Evolutionary conservation across 2,888 invertebrate genomes (phyloP), one percentile per base, ranked within the genome.

Genomic region (Neocrepidodera transversa): DNA sequence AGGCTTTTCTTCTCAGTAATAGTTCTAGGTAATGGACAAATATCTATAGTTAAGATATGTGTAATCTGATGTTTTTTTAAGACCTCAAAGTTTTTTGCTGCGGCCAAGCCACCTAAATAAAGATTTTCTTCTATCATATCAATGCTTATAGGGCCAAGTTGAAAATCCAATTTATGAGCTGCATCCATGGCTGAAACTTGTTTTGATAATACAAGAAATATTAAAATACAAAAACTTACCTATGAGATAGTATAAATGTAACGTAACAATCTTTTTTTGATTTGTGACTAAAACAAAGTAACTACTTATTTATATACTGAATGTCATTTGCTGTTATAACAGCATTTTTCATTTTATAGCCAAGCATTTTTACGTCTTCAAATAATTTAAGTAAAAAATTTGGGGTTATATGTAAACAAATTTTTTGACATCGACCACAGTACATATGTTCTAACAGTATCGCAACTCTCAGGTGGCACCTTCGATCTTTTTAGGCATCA

Each of bases 31-130:
- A 95, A 78, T 0, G 94, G 93, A 71, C 93, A 91, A 10, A 92
- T 86, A 74, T 94, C 94, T 58, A 94, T 84, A 0, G 94, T 93
- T 43, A 95, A 81, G 67, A 95, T 89, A 74, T 92, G 88, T 1
- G 86, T 87, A 58, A 94, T 88, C 66, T 86, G 84, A 18, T 86
- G 82, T 45, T 84, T 83, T 58, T 85, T 85, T 55, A 93, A 72
- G 23, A 87, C 87, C 54, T 86, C 84, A 62, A 86, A 79, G 74
- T 92, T 89, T 28, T 88, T 86, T 1, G 93, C 94, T 63, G 92
- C 91, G 28, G 91, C 87, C 61, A 93, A 78, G 75, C 93, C 92
- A 14, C 94, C 92, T 20, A 87, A 78, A 74, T 80, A 86, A n/a
- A 87, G 72, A 58, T 83, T 82, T 20, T 80, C 74, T 69, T 85